Conservation (phyloP, 2,113 vertebrate species). For the Cryptotis parvus region DNA sequence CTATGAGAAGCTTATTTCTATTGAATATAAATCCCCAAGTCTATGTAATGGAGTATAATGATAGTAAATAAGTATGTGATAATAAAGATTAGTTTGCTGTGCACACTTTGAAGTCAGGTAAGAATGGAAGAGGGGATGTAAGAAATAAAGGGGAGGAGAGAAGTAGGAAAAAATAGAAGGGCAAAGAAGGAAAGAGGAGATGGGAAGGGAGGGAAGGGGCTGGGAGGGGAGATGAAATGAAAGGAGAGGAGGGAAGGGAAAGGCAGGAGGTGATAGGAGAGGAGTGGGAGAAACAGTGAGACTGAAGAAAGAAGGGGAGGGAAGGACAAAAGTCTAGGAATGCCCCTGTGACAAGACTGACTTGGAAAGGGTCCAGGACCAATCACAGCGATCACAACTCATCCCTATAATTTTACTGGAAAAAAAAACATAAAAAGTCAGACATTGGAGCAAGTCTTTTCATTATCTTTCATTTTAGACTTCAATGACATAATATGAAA, state of each 20-base stretch:
- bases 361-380: not conserved
- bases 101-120: not conserved
- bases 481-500: not conserved
- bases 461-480: not conserved
- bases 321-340: too few species aligned
- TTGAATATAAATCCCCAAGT: not conserved
- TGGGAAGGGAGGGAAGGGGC: not conserved
- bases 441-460: not conserved
- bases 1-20: not conserved
- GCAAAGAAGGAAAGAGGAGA: too few species aligned
- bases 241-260: too few species aligned
- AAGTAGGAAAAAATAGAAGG: too few species aligned
- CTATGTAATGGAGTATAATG: not conserved
- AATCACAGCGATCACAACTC: not conserved
- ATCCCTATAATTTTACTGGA: not conserved
- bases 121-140: not conserved
- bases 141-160: not conserved
- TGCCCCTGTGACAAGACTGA: not conserved
- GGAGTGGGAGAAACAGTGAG: not conserved
- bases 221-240: not conserved
- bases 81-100: not conserved
- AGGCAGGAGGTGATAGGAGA: not conserved
- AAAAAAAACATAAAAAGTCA: not conserved
- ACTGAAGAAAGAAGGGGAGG: too few species aligned
- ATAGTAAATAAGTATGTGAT: too few species aligned